Conservation (phyloP, 2,888 invertebrate species). For the Amblyjoppa fuscipennis region DNA sequence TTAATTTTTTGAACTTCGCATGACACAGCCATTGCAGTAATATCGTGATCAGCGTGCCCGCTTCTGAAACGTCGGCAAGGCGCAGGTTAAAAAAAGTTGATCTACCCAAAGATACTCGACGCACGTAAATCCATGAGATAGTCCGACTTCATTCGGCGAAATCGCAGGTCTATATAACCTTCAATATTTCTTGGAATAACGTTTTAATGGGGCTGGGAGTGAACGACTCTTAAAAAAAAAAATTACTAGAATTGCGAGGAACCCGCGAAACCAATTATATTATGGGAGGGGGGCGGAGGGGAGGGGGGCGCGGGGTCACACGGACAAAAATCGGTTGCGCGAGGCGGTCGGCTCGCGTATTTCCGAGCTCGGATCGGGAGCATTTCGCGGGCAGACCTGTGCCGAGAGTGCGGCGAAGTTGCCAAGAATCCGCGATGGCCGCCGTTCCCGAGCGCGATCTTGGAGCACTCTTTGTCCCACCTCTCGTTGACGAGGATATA, state of each 20-base stretch:
- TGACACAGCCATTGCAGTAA: neutral
- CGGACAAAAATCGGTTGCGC: conserved; percentile 35
- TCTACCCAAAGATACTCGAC: neutral
- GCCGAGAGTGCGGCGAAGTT: conserved; percentile 62
- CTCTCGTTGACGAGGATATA: conserved; percentile 57
- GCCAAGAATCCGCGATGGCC: conserved; percentile 80
- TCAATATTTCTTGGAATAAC: conserved; percentile 35
- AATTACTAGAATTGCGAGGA: conserved; percentile 49
- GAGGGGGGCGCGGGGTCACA: conserved; percentile 27
- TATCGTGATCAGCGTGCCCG: no score
- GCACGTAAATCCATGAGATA: conserved; percentile 27
- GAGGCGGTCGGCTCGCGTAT: conserved; percentile 22
- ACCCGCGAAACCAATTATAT: conserved; percentile 46
- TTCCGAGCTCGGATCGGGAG: conserved; percentile 48
- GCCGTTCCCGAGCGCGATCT: conserved; percentile 68
- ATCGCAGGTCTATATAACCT: neutral
- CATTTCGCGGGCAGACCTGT: conserved; percentile 57
- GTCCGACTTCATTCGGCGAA: conserved; percentile 28
- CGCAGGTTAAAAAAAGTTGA: neutral
- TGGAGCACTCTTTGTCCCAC: conserved; percentile 76
- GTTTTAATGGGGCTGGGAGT: conserved; percentile 35
- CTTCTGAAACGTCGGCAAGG: neutral
- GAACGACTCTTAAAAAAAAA: conserved; percentile 24
- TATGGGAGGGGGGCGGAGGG: conserved; percentile 13
- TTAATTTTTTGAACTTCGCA: neutral